phyloP scores from a whole-genome alignment of 2,113 vertebrate species.

The Scytalopus superciliaris region DNA sequence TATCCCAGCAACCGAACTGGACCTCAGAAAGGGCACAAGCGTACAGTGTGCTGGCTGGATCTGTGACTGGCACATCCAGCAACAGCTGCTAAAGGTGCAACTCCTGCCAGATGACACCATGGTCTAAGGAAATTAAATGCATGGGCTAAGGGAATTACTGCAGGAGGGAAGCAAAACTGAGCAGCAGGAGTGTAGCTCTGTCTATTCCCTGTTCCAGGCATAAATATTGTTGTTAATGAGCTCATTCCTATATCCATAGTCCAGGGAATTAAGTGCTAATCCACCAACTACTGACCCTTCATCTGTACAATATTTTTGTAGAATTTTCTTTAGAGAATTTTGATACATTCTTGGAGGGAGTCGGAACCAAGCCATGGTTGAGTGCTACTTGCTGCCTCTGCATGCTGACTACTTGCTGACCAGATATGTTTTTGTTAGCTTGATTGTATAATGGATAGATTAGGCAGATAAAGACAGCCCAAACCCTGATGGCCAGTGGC shows the following conservation, averaged over 20 bases:
- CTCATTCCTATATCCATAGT: conserved; percentile 46
- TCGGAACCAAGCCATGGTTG: background rate
- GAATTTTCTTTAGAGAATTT: background rate
- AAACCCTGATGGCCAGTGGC: background rate
- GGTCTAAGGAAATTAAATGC: background rate
- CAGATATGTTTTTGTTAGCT: background rate
- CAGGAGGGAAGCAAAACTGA: conserved; percentile 46
- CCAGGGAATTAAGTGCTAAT: conserved; percentile 44
- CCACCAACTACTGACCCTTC: conserved; percentile 45
- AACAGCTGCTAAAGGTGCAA: conserved; percentile 28
- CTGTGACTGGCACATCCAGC: conserved; percentile 10
- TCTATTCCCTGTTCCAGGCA: conserved; percentile 36
- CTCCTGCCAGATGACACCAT: conserved; percentile 20
- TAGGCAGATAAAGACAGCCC: background rate
- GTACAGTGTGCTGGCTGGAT: background rate
- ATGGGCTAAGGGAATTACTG: background rate
- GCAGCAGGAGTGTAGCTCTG: conserved; percentile 40
- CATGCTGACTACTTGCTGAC: background rate
- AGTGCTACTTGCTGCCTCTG: background rate
- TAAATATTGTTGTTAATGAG: conserved; percentile 67
- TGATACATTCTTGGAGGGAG: background rate
- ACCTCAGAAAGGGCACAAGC: background rate
- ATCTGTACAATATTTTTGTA: conserved; percentile 45
- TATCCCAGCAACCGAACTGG: background rate
- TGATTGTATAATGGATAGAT: background rate